Evolutionary conservation across 2,113 vertebrate genomes (phyloP), one percentile per base, ranked within the genome.

Genomic region (Seriola dumerili): DNA sequence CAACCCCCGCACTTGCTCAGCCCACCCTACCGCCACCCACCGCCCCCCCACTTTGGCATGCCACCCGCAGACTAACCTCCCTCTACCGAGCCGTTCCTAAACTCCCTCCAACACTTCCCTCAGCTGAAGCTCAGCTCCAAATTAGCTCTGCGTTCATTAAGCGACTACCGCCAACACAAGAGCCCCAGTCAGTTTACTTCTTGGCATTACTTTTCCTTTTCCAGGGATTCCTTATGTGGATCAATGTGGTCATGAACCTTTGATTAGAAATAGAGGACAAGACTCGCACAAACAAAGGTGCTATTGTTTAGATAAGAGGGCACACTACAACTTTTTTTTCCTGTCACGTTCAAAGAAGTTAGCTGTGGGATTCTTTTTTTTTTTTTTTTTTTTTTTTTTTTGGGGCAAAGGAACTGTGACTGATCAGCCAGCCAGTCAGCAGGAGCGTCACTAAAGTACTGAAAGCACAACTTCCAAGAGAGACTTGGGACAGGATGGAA

Each of bases 141-240:
- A 89, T 85, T 42, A 87, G 78, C 88, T 79, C 80, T 72, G 62
- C 21, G 68, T 78, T 89, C 64, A 61, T 82, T 78, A 80, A 59
- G 63, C n/a, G 25, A 23, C 72, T 17, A 36, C 62, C 64, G 17
- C 72, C 48, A 65, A 65, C 55, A 65, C 46, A 16, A 57, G 55
- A 80, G 54, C 13, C 38, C 3, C 72, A 70, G 34, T 73, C 65
- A 68, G 16, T 68, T 73, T 55, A 63, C 29, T 72, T 72, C 29
- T 62, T 65, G 52, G 54, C 44, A 14, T 48, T 21, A 2, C 25
- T 72, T 76, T 71, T 72, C 12, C 25, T 61, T 77, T 87, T 83
- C 36, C 55, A 62, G 46, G 63, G 52, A 79, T 76, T 79, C 74
- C 23, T 66, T 14, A 36, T 68, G 80, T 55, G 84, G 75, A 72